Percentiles rank a stretch among this genome's conserved stretches.
Evolutionary conservation across 2,113 vertebrate species (phyloP).

Genomic region (Carassius gibelio): DNA sequence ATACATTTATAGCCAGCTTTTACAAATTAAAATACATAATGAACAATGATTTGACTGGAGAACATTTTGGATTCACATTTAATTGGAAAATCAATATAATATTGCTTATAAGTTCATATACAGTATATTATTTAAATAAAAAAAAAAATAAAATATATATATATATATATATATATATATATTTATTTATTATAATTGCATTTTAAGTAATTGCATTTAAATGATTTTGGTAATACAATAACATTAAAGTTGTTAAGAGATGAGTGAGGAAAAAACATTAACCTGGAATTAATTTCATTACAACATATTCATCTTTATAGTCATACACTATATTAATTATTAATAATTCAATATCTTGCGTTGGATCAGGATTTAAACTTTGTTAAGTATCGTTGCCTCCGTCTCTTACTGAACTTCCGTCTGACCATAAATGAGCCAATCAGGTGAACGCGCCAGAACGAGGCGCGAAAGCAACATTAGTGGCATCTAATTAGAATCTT

Average conservation of each 20-base stretch:
- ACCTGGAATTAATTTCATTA: neutral
- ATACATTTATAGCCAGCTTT: neutral
- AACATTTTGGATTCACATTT: neutral
- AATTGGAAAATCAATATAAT: neutral
- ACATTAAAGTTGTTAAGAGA: neutral
- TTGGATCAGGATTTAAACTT: neutral
- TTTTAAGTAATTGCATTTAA: no score
- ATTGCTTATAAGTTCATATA: neutral
- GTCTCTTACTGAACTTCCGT: neutral
- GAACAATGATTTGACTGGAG: no score
- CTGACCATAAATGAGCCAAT: constrained; percentile 22
- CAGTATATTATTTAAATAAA: neutral
- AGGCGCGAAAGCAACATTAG: constrained; percentile 1
- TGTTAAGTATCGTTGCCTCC: neutral
- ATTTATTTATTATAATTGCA: neutral
- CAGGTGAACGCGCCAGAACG: neutral
- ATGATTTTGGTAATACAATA: neutral
- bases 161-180: no score
- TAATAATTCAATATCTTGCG: neutral
- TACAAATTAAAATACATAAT: neutral
- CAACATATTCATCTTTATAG: neutral
- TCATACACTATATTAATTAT: no score
- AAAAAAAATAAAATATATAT: no score
- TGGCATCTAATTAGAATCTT: neutral
- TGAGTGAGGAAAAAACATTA: neutral